Base-by-base conservation (phyloP, 2,113 vertebrate species). In the Halcyon malimbica region DNA sequence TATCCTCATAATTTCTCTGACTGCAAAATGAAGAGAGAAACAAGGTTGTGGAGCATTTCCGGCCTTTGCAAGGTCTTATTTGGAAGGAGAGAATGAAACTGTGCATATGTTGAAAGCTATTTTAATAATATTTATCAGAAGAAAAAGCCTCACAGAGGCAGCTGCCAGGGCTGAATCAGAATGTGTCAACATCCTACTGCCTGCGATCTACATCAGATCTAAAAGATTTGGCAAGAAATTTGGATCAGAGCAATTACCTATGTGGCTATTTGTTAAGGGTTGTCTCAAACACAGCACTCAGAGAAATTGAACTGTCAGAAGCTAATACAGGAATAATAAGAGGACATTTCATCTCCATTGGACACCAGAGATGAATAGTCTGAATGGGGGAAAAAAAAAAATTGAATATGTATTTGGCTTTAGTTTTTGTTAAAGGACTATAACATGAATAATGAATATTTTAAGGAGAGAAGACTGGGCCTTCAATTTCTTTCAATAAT, bases 281-380 rank as follows among this genome's bases (percentile, higher is more conserved):
- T 98, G 96, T 98, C 97, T 98, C 96, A 97, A 96, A 94, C 85
- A n/a, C 86, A 95, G 97, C 97, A 97, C 96, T 98, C 96, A 95
- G 96, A 98, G 96, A 98, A 98, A 98, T 97, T 98, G 98, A 97
- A 98, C 97, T 98, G 97, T 98, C 98, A 98, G 95, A 96, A 97
- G 94, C 87, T 96, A 98, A 98, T 97, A 97, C 56, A 96, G 92
- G 89, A 97, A 95, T 98, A 98, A 98, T 96, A 97, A 97, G 95
- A 87, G 96, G 96, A 96, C 96, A 95, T 98, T 98, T 97, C 94
- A 90, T 98, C 95, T 97, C 97, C 91, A 94, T 96, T 97, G 97
- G 97, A 96, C 95, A 95, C 89, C 93, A 91, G 95, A 97, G 97
- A 98, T 97, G 97, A 98, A 98, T 97, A 98, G 20, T 73, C 51